These are phyloP conservation scores for Macropis europaea DNA, from an alignment of 2,888 invertebrate genomes.

Conservation along the genomic window DNA sequence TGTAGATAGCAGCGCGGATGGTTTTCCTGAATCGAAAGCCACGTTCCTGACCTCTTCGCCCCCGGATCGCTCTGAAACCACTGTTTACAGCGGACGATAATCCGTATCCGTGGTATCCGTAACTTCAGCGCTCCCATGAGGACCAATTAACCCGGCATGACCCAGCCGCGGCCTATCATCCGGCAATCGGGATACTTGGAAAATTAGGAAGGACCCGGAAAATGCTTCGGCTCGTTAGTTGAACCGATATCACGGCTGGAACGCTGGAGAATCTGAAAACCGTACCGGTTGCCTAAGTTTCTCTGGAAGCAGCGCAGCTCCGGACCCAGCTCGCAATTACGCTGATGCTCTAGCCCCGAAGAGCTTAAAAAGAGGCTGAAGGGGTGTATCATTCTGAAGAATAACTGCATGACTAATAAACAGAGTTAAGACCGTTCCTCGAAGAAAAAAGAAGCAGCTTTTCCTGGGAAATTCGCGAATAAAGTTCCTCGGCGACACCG, in stretches of 20 bases:
- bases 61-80: slow-evolving; percentile 8
- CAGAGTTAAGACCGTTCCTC: too few species aligned
- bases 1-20: not conserved
- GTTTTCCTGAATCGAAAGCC: slow-evolving; percentile 5
- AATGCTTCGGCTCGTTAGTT: slow-evolving; percentile 56
- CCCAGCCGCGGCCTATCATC: slow-evolving; percentile 36
- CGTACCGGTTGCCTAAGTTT: not conserved
- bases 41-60: not conserved
- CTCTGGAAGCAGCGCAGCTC: not conserved
- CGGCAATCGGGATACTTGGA: slow-evolving; percentile 55
- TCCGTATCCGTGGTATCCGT: slow-evolving; percentile 46
- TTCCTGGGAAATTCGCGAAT: too few species aligned
- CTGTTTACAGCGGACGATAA: slow-evolving; percentile 55
- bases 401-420: too few species aligned
- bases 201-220: slow-evolving; percentile 53
- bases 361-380: not conserved
- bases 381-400: not conserved
- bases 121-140: slow-evolving; percentile 52
- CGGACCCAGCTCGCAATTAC: slow-evolving; percentile 26
- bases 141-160: slow-evolving; percentile 62
- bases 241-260: slow-evolving; percentile 1
- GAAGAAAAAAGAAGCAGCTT: too few species aligned
- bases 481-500: not conserved
- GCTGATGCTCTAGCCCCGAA: not conserved
- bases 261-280: slow-evolving; percentile 10